phyloP scores from a whole-genome alignment of 64 coral and sea anemone genomes.

The Montipora sp. region DNA sequence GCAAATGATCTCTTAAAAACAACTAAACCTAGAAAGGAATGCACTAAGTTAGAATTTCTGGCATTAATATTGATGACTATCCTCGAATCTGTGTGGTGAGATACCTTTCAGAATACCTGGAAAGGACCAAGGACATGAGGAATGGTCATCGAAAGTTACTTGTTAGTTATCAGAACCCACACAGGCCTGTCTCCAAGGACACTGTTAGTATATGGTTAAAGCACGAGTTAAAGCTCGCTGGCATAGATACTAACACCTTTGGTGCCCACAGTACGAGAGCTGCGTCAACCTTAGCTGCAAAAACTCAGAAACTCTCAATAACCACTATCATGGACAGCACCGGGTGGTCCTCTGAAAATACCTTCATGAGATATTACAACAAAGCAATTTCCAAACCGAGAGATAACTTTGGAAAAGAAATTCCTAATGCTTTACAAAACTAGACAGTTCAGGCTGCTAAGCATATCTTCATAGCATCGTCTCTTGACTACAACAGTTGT shows the following conservation, averaged over 20 bases:
- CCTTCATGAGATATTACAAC: constrained; percentile 32
- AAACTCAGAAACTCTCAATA: constrained; percentile 5
- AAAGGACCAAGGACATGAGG: constrained; percentile 31
- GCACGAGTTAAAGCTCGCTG: constrained; percentile 7
- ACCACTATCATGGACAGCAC: constrained; percentile 35
- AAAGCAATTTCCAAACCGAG: constrained; percentile 30
- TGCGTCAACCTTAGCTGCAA: constrained; percentile 33
- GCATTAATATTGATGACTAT: not conserved
- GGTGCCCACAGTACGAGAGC: constrained; percentile 43
- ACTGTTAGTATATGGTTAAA: constrained; percentile 33
- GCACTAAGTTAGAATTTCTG: constrained; percentile 9
- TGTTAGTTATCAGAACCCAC: constrained; percentile 37
- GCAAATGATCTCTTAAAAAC: too few relatives aligned
- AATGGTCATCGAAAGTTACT: constrained; percentile 19
- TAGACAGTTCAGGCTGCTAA: not conserved
- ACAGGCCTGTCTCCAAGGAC: constrained; percentile 45
- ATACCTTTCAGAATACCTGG: constrained; percentile 37
- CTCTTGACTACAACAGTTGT: not conserved
- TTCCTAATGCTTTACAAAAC: not conserved
- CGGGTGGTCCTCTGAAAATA: constrained; percentile 56
- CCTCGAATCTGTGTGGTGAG: constrained; percentile 41
- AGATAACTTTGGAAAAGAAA: constrained; percentile 44
- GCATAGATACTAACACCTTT: constrained; percentile 22
- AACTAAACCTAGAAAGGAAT: not conserved
- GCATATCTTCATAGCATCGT: not conserved